These are phyloP conservation scores for Cochlearius cochlearius DNA, from an alignment of 2,113 vertebrate genomes.

Conservation along the genomic window DNA sequence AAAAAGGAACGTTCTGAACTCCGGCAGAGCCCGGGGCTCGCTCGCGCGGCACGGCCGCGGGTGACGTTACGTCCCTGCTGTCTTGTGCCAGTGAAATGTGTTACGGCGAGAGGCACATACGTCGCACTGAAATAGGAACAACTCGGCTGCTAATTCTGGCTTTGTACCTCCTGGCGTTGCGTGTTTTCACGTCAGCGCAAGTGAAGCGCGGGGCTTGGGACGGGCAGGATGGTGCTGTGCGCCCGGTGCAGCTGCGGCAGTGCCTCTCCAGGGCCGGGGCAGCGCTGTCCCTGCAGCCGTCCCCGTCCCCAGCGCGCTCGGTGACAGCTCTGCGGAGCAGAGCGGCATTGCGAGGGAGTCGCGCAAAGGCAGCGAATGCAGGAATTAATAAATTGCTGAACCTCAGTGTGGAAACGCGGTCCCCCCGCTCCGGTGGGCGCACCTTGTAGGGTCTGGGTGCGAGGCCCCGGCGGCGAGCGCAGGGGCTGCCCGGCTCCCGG, in stretches of 20 bases:
- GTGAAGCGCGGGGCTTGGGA: not conserved
- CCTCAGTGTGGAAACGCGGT: rapidly evolving
- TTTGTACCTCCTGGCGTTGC: not conserved
- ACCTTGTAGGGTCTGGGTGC: too few species aligned
- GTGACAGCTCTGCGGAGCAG: not conserved
- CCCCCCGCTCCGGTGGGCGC: rapidly evolving
- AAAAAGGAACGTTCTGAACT: not conserved
- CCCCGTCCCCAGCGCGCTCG: rapidly evolving
- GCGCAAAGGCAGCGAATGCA: not conserved
- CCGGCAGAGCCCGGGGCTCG: not conserved
- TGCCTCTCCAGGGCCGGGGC: not conserved
- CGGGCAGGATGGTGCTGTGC: not conserved
- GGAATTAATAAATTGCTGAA: not conserved
- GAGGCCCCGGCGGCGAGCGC: rapidly evolving
- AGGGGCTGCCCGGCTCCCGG: rapidly evolving
- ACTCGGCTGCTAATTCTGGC: not conserved
- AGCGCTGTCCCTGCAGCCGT: not conserved
- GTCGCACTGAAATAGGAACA: not conserved
- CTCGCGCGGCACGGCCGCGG: not conserved
- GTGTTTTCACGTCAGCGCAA: not conserved
- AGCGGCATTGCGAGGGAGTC: not conserved
- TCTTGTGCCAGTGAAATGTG: not conserved
- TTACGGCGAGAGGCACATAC: not conserved
- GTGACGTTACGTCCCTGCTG: not conserved
- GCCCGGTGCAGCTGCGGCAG: rapidly evolving